Percentiles rank a stretch among this genome's conserved stretches.
Evolutionary conservation across 1,140 invertebrate genomes (phyloP).

Genomic region (Caenorhabditis inopinata): DNA sequence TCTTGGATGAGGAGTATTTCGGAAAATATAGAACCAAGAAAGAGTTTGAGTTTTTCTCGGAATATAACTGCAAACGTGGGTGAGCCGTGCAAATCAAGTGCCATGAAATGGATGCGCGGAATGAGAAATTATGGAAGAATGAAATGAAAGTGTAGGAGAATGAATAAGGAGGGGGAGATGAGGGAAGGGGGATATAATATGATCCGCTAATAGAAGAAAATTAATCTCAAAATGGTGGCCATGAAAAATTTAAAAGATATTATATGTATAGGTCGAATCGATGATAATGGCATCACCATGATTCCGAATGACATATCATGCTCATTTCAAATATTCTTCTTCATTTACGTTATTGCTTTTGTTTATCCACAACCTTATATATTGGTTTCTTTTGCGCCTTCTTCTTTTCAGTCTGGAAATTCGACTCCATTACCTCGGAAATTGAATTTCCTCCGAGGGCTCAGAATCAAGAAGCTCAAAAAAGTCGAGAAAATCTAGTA

Average conservation of each 20-base stretch:
- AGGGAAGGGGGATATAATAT: neutral
- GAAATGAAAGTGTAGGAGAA: neutral
- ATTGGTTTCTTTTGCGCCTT: neutral
- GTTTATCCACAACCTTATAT: neutral
- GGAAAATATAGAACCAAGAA: neutral
- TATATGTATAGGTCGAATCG: neutral
- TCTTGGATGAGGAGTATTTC: neutral
- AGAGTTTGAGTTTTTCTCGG: neutral
- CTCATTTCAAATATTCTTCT: no score
- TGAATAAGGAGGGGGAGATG: neutral
- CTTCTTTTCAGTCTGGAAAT: neutral
- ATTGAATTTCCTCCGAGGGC: neutral
- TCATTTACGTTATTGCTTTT: neutral
- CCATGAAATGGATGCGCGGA: neutral
- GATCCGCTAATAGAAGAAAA: neutral
- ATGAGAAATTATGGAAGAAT: neutral
- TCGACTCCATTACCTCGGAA: constrained; percentile 7
- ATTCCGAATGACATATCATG: no score
- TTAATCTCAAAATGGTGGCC: neutral
- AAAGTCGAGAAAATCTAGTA: constrained; percentile 29
- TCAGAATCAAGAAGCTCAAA: neutral
- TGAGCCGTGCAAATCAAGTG: neutral
- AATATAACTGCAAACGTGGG: neutral
- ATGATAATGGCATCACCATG: neutral
- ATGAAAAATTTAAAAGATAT: constrained; percentile 9